Percentiles rank a stretch among this genome's conserved stretches.
These are phyloP conservation scores for Trinorchestia longiramus DNA, from an alignment of 1,140 invertebrate species.

Conservation along the genomic window DNA sequence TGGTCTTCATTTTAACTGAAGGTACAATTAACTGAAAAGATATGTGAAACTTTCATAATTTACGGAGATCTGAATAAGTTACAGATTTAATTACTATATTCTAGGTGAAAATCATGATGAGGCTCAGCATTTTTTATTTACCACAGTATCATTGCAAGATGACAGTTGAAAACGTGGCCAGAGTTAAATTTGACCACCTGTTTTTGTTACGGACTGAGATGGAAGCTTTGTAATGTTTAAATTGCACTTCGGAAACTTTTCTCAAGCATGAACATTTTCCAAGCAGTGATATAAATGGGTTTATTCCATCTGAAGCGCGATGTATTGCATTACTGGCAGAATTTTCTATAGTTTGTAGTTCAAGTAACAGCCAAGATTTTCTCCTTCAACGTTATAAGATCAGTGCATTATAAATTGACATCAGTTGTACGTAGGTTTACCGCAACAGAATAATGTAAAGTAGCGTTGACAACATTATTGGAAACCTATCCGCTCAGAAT, in stretches of 20 bases:
- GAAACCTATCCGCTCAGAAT: neutral
- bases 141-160: neutral
- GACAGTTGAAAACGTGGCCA: neutral
- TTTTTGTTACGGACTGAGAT: neutral
- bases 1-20: neutral
- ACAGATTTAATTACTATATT: neutral
- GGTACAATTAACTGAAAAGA: neutral
- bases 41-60: neutral
- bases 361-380: neutral
- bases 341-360: neutral
- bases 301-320: neutral
- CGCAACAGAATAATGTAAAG: neutral
- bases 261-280: neutral
- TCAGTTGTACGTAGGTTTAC: neutral
- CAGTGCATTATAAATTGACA: neutral
- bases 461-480: neutral
- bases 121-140: neutral
- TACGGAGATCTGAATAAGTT: neutral
- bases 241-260: too few species aligned
- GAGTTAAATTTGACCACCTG: neutral
- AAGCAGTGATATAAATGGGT: neutral
- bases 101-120: neutral
- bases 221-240: neutral
- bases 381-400: too few species aligned
- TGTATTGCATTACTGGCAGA: neutral